Base-by-base conservation (phyloP, 1,140 invertebrate species). In the Drosophila subpulchrella region DNA sequence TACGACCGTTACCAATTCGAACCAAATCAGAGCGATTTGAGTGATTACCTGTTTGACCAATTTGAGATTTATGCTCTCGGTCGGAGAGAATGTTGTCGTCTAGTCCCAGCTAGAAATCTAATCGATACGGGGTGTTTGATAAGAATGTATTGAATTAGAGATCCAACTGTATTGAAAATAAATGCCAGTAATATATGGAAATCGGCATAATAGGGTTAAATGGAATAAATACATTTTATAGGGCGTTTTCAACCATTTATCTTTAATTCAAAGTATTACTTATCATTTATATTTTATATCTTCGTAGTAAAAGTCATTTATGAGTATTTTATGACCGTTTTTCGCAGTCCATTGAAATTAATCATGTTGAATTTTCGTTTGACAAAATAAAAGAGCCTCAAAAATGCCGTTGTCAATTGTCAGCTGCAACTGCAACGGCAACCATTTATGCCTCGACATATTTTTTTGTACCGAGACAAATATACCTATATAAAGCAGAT, bases 11-110 rank as follows among this genome's bases (percentile, higher is more conserved):
- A 55, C 20, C 78, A 82, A 83, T 88, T 75, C 68, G 47, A 41
- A 59, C 71, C 65, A 88, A 86, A 86, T 89, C 80, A 80, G 67
- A 77, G 73, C 60, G 74, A 74, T 84, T 89, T 89, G 83, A 89
- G 76, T 80, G 83, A 89, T 88, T 83, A 89, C 72, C 61, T 53
- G 65, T 77, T 82, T 58, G 67, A 58, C 75, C 76, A 89, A 77
- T 84, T 80, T 39, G 68, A 83, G 80, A 88, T 89, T 89, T 88
- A 81, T 89, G 59, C 58, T 78, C 48, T 62, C 46, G 32, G 41
- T 27, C 30, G 42, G 57, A 79, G 60, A 20, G 8, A 36, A 47
- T 55, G 51, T 51, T 57, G 63, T 44, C 32, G n/a, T 10, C 12
- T 44, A 27, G n/a, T 10, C 12, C n/a, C 17, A 32, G 13, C 15